Conservation (phyloP, 2,113 vertebrate genomes). For the Promerops cafer region DNA sequence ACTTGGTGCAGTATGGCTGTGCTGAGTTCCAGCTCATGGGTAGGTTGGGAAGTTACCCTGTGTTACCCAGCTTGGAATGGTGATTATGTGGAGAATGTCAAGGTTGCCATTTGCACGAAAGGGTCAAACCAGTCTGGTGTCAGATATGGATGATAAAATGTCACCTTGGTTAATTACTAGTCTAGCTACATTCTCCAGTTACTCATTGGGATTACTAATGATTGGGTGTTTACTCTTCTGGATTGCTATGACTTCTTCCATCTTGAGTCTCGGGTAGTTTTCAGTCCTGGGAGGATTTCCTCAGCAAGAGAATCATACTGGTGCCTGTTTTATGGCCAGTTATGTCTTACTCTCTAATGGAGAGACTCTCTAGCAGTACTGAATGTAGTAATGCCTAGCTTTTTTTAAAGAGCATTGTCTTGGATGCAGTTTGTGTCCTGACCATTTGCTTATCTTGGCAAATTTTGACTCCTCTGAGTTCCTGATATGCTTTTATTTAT, state of each 20-base stretch:
- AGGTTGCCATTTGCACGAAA: background rate
- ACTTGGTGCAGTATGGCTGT: background rate
- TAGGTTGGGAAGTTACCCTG: background rate
- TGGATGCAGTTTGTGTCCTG: background rate
- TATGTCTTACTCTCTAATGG: background rate
- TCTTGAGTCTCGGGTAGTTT: background rate
- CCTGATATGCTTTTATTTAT: background rate
- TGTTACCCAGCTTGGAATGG: background rate
- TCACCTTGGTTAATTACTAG: background rate
- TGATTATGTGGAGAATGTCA: background rate
- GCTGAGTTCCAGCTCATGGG: background rate
- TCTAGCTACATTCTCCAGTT: background rate
- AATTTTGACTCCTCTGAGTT: background rate
- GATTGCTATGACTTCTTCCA: background rate
- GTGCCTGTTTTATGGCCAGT: background rate
- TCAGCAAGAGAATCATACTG: background rate
- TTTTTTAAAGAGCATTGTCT: background rate
- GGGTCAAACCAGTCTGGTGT: background rate
- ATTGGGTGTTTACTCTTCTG: background rate
- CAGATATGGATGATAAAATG: background rate
- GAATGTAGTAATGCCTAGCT: background rate
- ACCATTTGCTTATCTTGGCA: background rate
- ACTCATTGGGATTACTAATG: conserved; percentile 3
- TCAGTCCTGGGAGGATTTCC: background rate
- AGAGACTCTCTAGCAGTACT: background rate